Conservation (phyloP, 1,140 invertebrate genomes). For the Tribolium castaneum region DNA sequence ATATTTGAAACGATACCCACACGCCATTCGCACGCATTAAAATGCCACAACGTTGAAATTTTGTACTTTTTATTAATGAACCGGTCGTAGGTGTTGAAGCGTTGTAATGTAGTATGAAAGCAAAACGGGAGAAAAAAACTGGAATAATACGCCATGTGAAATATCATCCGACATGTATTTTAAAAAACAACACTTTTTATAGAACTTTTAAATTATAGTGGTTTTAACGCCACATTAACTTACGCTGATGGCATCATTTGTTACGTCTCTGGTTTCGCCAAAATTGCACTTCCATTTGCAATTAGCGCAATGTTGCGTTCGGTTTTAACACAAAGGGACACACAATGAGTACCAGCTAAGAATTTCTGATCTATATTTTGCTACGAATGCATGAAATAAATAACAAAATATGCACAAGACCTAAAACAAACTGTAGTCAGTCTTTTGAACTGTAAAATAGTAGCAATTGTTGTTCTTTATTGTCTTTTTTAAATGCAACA, state of each 20-base stretch:
- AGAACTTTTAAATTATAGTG: slow-evolving; percentile 26
- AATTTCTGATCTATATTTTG: too few species aligned
- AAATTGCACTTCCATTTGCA: background rate
- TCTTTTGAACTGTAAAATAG: too few species aligned
- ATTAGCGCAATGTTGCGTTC: background rate
- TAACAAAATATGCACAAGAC: too few species aligned
- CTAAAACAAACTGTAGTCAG: too few species aligned
- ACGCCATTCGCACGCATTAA: background rate
- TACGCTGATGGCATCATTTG: background rate
- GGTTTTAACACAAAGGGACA: background rate
- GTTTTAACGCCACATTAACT: slow-evolving; percentile 30
- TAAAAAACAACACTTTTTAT: slow-evolving; percentile 18
- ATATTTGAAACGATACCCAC: slow-evolving; percentile 11
- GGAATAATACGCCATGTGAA: slow-evolving; percentile 14
- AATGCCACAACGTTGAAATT: background rate
- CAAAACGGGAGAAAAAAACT: slow-evolving; percentile 11
- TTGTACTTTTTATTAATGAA: slow-evolving; percentile 34
- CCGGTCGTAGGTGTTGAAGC: slow-evolving; percentile 28
- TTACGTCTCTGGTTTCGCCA: background rate
- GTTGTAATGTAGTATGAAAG: slow-evolving; percentile 20
- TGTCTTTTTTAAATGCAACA: too few species aligned
- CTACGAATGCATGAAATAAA: too few species aligned
- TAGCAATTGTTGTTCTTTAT: too few species aligned
- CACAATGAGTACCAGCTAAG: too few species aligned
- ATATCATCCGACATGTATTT: slow-evolving; percentile 20